Evolutionary conservation across 2,797 vertebrate species (phyloP).

Genomic region (Catharus ustulatus): DNA sequence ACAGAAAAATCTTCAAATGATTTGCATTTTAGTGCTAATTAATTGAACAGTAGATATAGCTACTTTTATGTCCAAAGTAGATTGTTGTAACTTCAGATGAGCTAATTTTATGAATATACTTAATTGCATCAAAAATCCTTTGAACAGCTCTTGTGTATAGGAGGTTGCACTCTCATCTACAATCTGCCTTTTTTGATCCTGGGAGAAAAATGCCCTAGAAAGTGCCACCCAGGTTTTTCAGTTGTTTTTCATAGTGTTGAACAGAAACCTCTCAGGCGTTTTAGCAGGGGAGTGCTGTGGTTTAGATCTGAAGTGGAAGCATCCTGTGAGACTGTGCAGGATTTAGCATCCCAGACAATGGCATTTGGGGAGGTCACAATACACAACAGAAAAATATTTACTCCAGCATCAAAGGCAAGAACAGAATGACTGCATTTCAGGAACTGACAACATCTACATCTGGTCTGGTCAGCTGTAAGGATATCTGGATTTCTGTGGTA

Average conservation of each 20-base stretch:
- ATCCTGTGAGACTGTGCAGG: background rate
- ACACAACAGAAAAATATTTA: background rate
- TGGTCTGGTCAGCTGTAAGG: background rate
- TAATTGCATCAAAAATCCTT: background rate
- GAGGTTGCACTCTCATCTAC: background rate
- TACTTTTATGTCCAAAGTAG: background rate
- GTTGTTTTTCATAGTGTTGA: background rate
- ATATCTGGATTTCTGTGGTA: conserved; percentile 9
- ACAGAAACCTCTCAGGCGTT: background rate
- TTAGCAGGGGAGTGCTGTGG: background rate
- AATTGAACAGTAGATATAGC: background rate
- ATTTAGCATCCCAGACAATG: background rate
- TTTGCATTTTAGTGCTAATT: background rate
- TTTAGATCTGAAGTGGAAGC: background rate
- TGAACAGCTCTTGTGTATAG: background rate
- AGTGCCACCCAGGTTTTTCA: background rate
- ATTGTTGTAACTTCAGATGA: background rate
- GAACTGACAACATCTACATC: background rate
- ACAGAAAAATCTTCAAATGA: background rate
- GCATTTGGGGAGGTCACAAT: background rate
- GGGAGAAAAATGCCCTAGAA: background rate
- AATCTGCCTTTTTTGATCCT: background rate
- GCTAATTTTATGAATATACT: background rate
- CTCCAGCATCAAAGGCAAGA: background rate
- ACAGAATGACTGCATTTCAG: background rate